phyloP scores from a whole-genome alignment of 2,888 invertebrate species.

The Spialia ferax region DNA sequence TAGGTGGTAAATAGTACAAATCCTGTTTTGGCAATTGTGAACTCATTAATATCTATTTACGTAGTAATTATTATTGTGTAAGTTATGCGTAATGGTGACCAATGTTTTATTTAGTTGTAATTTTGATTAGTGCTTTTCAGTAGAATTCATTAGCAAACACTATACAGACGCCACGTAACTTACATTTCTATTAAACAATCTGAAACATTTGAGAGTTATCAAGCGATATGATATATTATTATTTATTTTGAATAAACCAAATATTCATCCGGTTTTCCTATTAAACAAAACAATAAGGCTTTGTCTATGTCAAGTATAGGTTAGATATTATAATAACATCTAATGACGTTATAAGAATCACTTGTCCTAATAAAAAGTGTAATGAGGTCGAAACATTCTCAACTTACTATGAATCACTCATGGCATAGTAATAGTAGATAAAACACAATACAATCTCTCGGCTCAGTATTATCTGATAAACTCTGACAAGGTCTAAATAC shows the following conservation, averaged over 20 bases:
- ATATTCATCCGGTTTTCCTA: too few relatives aligned
- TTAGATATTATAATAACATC: too few relatives aligned
- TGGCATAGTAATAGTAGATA: background rate
- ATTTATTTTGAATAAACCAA: too few relatives aligned
- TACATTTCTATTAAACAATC: too few relatives aligned
- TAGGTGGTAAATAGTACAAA: background rate
- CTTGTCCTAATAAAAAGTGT: background rate
- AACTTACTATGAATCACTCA: conserved; percentile 21
- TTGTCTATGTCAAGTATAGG: too few relatives aligned
- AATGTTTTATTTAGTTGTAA: too few relatives aligned
- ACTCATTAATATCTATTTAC: conserved; percentile 11
- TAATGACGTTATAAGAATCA: background rate
- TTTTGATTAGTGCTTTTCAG: too few relatives aligned
- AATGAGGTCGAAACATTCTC: background rate
- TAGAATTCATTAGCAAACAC: too few relatives aligned
- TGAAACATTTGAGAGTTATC: too few relatives aligned
- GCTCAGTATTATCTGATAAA: conserved; percentile 19
- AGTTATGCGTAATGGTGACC: background rate
- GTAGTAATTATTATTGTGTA: background rate
- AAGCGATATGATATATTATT: too few relatives aligned
- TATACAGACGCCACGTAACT: too few relatives aligned
- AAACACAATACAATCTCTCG: background rate
- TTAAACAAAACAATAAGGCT: too few relatives aligned
- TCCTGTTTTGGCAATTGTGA: conserved; percentile 1
- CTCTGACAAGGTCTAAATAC: conserved; percentile 10